phyloP scores from a whole-genome alignment of 2,888 invertebrate species.

The Caenorhabditis panamensis region DNA sequence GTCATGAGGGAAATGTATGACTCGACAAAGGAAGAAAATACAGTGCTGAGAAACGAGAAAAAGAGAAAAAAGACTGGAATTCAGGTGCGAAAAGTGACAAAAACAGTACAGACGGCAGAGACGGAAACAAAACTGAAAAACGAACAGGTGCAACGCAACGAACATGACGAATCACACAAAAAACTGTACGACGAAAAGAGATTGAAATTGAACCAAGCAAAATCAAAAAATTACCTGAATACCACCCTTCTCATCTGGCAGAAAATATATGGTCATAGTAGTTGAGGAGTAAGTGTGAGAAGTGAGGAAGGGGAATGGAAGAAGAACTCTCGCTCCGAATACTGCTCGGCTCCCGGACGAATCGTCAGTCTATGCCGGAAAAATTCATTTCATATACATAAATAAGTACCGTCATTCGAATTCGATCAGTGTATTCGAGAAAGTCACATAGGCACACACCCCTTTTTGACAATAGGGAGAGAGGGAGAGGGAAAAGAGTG shows the following conservation, averaged over 20 bases:
- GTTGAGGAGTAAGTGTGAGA: slow-evolving; percentile 37
- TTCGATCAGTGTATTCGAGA: slow-evolving; percentile 21
- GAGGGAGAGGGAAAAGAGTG: not conserved
- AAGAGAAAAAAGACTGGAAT: slow-evolving; percentile 22
- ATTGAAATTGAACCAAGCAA: not conserved
- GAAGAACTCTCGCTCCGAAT: slow-evolving; percentile 51
- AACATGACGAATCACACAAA: slow-evolving; percentile 37
- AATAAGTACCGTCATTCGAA: slow-evolving; percentile 39
- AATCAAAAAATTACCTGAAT: slow-evolving; percentile 45
- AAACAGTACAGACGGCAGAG: too few relatives aligned
- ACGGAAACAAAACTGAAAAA: slow-evolving; percentile 9
- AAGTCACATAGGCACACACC: slow-evolving; percentile 1
- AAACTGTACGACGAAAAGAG: slow-evolving; percentile 3
- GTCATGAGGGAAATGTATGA: slow-evolving; percentile 41
- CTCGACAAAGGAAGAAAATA: slow-evolving; percentile 2
- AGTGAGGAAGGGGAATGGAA: slow-evolving; percentile 24
- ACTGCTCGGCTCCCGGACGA: slow-evolving; percentile 55
- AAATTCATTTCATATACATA: slow-evolving; percentile 37
- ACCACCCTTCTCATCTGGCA: slow-evolving; percentile 52
- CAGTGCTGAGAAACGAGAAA: too few relatives aligned
- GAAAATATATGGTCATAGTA: slow-evolving; percentile 51
- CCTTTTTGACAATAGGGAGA: not conserved
- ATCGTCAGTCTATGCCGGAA: slow-evolving; percentile 41
- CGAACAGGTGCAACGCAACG: not conserved
- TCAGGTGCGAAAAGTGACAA: too few relatives aligned